phyloP scores from a whole-genome alignment of 2,888 invertebrate genomes.

The Polyommatus iphigenia region DNA sequence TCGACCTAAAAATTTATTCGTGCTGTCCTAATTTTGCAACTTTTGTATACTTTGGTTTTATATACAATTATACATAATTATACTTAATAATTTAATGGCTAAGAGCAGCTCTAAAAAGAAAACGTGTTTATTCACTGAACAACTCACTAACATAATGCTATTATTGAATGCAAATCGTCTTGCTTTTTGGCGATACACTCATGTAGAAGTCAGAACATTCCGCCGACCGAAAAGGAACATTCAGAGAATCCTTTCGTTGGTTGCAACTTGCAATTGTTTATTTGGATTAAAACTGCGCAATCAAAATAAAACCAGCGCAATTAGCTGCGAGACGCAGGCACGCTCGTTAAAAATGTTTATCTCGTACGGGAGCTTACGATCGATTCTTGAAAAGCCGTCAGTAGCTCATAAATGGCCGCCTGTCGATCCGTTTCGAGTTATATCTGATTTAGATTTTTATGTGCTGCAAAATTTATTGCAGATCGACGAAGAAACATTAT shows the following conservation, averaged over 20 bases:
- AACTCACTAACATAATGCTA: not conserved
- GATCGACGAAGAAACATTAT: not conserved
- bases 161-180: not conserved
- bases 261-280: not conserved
- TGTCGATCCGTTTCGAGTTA: constrained; percentile 11
- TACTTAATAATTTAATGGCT: not conserved
- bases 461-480: constrained; percentile 8
- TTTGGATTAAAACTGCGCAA: not conserved
- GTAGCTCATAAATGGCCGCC: constrained; percentile 1
- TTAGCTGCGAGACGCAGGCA: not conserved
- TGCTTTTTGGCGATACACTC: not conserved
- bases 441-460: constrained; percentile 18
- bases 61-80: no score
- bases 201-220: not conserved
- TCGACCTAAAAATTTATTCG: not conserved
- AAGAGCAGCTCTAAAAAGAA: not conserved
- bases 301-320: not conserved
- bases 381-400: constrained; percentile 13
- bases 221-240: not conserved
- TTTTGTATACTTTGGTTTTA: not conserved
- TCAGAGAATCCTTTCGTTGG: not conserved
- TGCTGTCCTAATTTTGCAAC: not conserved
- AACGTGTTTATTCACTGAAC: not conserved
- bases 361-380: constrained; percentile 6
- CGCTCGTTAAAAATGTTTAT: constrained; percentile 5